Conservation (phyloP, 1,140 invertebrate species). For the Penaeus vannamei region DNA sequence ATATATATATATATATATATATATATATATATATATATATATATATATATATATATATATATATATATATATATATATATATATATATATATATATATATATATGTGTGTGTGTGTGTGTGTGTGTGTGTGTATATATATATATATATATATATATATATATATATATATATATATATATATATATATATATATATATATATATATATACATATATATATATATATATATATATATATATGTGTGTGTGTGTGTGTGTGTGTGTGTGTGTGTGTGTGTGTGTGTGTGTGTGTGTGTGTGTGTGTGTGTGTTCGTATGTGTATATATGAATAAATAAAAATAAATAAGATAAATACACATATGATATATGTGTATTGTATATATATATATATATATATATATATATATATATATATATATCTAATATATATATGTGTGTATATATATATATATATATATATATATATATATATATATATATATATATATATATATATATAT, state of each 20-base stretch:
- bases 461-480: not conserved
- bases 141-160: not conserved
- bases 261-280: not conserved
- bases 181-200: not conserved
- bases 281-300: not conserved
- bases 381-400: not conserved
- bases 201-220: not conserved
- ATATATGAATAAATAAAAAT: no score
- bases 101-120: no score
- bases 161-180: not conserved
- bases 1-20: no score
- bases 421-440: no score
- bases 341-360: no score
- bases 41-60: no score
- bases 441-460: no score
- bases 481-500: not conserved
- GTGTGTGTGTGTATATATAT: no score
- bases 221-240: not conserved
- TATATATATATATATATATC: no score
- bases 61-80: no score
- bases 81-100: no score
- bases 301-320: not conserved
- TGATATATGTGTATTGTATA: not conserved
- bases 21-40: no score
- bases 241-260: not conserved